phyloP scores from a whole-genome alignment of 2,888 invertebrate genomes.

The Cacoxenus indagator region DNA sequence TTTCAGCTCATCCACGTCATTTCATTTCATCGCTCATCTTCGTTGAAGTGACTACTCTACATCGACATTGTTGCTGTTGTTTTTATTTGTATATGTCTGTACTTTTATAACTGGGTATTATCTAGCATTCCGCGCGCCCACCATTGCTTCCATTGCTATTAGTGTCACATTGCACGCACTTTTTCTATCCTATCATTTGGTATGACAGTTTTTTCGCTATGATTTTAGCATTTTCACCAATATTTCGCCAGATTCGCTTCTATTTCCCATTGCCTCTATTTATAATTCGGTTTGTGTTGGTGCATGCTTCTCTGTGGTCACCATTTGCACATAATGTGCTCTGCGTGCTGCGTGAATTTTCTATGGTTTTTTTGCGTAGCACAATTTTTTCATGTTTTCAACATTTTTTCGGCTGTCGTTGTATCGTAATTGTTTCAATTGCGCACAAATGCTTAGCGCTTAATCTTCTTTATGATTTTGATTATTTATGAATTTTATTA shows the following conservation, averaged over 20 bases:
- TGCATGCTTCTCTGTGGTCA: neutral
- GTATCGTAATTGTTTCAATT: slow-evolving; percentile 16
- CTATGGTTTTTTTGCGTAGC: neutral
- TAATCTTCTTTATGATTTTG: slow-evolving; percentile 15
- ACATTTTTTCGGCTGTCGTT: neutral
- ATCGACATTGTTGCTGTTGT: neutral
- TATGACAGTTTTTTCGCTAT: neutral
- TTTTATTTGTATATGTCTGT: neutral
- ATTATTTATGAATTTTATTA: slow-evolving; percentile 18
- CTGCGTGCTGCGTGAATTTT: neutral
- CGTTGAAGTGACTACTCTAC: too few relatives aligned
- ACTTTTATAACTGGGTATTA: neutral
- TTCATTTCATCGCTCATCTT: neutral
- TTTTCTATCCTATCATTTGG: slow-evolving; percentile 7
- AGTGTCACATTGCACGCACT: slow-evolving; percentile 17
- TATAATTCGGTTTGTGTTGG: neutral
- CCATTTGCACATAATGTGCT: slow-evolving; percentile 14
- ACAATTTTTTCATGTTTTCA: neutral
- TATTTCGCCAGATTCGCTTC: neutral
- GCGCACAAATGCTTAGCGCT: slow-evolving; percentile 7
- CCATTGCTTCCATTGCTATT: neutral
- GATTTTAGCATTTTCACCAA: neutral
- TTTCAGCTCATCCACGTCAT: neutral
- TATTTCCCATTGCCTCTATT: neutral
- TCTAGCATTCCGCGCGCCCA: neutral